Evolutionary conservation across 2,888 invertebrate species (phyloP).

Genomic region (Proisotoma minuta): DNA sequence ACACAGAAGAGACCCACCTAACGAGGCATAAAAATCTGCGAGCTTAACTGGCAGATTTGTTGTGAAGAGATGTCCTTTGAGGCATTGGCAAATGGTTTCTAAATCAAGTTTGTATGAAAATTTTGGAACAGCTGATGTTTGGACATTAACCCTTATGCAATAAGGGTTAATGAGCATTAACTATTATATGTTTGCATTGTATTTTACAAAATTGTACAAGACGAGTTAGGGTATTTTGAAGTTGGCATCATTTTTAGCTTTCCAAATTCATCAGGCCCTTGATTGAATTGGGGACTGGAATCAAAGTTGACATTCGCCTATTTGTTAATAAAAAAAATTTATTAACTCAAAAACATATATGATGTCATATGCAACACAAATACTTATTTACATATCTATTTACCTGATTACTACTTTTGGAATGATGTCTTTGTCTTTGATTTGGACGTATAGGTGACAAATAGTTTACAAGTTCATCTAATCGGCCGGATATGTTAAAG

Average conservation of each 20-base stretch:
- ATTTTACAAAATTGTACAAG: conserved; percentile 26
- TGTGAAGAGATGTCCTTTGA: no score
- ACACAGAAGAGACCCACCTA: no score
- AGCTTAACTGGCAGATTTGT: no score
- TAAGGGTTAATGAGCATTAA: no score
- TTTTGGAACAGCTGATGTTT: no score
- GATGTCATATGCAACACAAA: no score
- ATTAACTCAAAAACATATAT: not conserved
- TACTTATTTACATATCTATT: no score
- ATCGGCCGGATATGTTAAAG: conserved; percentile 36
- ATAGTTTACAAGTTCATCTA: conserved; percentile 39
- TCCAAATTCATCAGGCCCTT: conserved; percentile 14
- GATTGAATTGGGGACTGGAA: not conserved
- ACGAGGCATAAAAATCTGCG: no score
- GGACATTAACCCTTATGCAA: no score
- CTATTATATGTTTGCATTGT: not conserved
- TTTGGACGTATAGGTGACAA: conserved; percentile 26
- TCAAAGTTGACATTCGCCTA: not conserved
- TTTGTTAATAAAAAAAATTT: not conserved
- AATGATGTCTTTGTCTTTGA: not conserved
- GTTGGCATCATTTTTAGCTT: conserved; percentile 23
- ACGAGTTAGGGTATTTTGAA: conserved; percentile 26
- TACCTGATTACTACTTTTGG: not conserved
- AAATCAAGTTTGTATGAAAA: no score
- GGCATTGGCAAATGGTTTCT: no score